These are phyloP conservation scores for Aphelinus atriplicis DNA, from an alignment of 1,140 invertebrate species.

Conservation along the genomic window DNA sequence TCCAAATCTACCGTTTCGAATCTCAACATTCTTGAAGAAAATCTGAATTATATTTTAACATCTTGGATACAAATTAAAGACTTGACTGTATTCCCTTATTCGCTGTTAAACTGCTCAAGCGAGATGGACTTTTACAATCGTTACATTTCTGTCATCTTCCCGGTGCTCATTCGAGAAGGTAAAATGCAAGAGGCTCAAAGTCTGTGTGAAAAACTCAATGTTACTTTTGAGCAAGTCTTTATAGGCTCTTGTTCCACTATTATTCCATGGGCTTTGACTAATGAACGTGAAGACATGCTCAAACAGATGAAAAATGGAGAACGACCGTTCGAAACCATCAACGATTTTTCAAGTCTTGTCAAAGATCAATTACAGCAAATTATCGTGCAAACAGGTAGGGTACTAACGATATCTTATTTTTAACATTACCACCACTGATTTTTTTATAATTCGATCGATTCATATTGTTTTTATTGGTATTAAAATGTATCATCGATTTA, in stretches of 20 bases:
- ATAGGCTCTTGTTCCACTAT: conserved; percentile 58
- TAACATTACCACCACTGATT: not conserved
- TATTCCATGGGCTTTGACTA: conserved; percentile 49
- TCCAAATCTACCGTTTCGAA: conserved; percentile 46
- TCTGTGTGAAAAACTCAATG: conserved; percentile 50
- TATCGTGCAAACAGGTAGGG: conserved; percentile 39
- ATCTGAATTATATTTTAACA: conserved; percentile 56
- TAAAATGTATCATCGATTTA: too few relatives aligned
- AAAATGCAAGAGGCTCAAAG: conserved; percentile 39
- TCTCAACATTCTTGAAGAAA: conserved; percentile 45
- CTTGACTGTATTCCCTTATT: conserved; percentile 58
- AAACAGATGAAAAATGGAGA: conserved; percentile 40
- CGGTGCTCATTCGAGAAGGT: conserved; percentile 33
- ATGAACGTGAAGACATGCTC: conserved; percentile 16
- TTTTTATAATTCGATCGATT: not conserved
- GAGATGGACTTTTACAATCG: conserved; percentile 59
- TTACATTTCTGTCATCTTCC: conserved; percentile 56
- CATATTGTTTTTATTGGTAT: not conserved
- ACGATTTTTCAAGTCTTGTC: conserved; percentile 46
- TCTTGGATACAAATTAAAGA: conserved; percentile 46
- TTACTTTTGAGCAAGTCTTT: conserved; percentile 52
- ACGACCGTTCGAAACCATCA: conserved; percentile 42
- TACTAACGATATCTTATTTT: not conserved
- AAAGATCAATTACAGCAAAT: conserved; percentile 51
- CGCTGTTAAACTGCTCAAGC: conserved; percentile 50